These are phyloP conservation scores for Misgurnus anguillicaudatus DNA, from an alignment of 2,113 vertebrate genomes.

Conservation along the genomic window DNA sequence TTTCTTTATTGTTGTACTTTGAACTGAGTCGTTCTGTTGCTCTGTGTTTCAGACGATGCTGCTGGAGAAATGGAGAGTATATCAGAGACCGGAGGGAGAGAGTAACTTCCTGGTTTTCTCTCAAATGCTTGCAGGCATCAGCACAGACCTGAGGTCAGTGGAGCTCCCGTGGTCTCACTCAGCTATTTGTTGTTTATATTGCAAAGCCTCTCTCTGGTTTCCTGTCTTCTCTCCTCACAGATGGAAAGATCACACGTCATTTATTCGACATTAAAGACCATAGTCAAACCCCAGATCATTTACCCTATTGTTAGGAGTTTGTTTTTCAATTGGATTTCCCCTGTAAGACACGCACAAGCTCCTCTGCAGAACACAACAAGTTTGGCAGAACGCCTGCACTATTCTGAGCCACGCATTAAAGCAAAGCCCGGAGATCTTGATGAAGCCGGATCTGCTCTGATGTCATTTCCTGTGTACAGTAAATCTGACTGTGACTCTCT, in stretches of 20 bases:
- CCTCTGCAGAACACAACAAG: neutral
- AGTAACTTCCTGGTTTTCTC: constrained; percentile 88
- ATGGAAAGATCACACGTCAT: neutral
- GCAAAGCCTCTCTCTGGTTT: neutral
- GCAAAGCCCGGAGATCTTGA: constrained; percentile 8
- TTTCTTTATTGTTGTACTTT: too few relatives aligned
- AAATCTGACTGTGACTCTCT: constrained; percentile 6
- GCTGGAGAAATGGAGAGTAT: constrained; percentile 82
- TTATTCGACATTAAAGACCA: neutral
- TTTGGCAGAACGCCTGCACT: constrained; percentile 27
- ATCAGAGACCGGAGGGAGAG: constrained; percentile 77
- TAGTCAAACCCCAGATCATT: constrained; percentile 16
- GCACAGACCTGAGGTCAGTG: constrained; percentile 79
- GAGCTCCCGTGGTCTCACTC: neutral
- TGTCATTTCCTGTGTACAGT: constrained; percentile 34
- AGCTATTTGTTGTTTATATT: constrained; percentile 2
- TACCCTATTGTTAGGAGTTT: neutral
- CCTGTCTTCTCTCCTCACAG: neutral
- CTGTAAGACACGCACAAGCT: constrained; percentile 9
- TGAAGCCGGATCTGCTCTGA: neutral
- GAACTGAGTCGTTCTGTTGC: neutral
- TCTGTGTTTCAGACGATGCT: constrained; percentile 84
- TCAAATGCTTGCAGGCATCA: constrained; percentile 88
- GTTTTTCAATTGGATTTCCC: constrained; percentile 13
- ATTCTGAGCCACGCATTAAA: constrained; percentile 10